A percentile compares a stretch with the other conserved stretches of the same genome.
Evolutionary conservation across 2,888 invertebrate genomes (phyloP).

Genomic region (Congeria kusceri): DNA sequence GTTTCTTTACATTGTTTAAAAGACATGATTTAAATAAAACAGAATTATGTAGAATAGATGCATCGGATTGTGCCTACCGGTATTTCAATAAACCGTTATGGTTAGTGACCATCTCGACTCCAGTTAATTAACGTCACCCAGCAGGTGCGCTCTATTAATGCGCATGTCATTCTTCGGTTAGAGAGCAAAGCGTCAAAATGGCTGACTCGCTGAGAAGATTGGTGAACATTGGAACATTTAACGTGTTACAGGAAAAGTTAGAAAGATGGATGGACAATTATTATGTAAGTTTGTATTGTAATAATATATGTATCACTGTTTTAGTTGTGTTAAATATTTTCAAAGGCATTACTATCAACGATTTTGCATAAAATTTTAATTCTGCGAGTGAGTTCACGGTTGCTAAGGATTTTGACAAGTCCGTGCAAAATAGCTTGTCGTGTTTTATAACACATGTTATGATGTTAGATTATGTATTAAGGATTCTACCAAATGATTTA

Average conservation of each 20-base stretch:
- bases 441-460: not conserved
- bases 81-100: no score
- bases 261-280: slow-evolving; percentile 84
- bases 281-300: slow-evolving; percentile 77
- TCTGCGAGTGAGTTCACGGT: slow-evolving; percentile 23
- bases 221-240: slow-evolving; percentile 84
- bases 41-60: no score
- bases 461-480: not conserved
- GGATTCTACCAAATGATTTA: not conserved
- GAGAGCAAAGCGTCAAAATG: slow-evolving; percentile 80
- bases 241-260: slow-evolving; percentile 83
- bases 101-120: no score
- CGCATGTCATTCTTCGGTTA: slow-evolving; percentile 56
- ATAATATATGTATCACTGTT: not conserved
- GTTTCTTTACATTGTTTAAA: no score
- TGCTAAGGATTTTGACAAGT: slow-evolving; percentile 60
- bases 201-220: slow-evolving; percentile 83
- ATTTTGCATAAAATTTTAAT: no score
- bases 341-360: no score
- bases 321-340: no score
- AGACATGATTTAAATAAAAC: no score
- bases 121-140: not conserved
- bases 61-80: no score
- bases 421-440: slow-evolving; percentile 1
- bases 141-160: slow-evolving; percentile 36